Evolutionary conservation across 2,797 vertebrate genomes (phyloP).

Genomic region (Limosa lapponica): DNA sequence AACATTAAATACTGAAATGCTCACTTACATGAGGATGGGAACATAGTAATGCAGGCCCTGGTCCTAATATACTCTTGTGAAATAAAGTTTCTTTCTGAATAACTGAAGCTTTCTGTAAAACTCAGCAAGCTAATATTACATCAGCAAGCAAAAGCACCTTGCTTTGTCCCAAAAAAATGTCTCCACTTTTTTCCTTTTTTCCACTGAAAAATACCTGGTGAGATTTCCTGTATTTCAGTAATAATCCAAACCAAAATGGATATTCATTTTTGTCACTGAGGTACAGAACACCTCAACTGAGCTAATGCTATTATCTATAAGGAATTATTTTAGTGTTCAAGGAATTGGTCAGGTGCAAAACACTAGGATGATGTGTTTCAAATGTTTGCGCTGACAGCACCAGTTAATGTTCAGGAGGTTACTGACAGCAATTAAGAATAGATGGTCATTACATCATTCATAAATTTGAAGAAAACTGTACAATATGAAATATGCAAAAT

Average conservation of each 20-base stretch:
- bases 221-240: not conserved
- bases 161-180: not conserved
- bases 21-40: not conserved
- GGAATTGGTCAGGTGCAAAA: not conserved
- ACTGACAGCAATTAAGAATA: not conserved
- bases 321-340: not conserved
- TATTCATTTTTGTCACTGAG: not conserved
- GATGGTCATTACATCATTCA: not conserved
- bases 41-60: not conserved
- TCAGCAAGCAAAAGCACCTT: not conserved
- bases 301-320: not conserved
- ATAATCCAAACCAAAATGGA: not conserved
- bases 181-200: not conserved
- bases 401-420: not conserved
- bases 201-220: not conserved
- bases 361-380: not conserved
- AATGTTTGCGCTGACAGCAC: not conserved
- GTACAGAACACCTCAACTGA: not conserved
- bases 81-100: not conserved
- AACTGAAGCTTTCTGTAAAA: not conserved
- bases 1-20: not conserved
- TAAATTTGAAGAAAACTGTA: not conserved
- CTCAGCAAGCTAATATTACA: not conserved
- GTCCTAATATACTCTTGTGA: not conserved
- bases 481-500: not conserved